Percentiles rank a stretch among this genome's conserved stretches.
phyloP scores from a whole-genome alignment of 1,140 invertebrate species.

The Ruditapes philippinarum region DNA sequence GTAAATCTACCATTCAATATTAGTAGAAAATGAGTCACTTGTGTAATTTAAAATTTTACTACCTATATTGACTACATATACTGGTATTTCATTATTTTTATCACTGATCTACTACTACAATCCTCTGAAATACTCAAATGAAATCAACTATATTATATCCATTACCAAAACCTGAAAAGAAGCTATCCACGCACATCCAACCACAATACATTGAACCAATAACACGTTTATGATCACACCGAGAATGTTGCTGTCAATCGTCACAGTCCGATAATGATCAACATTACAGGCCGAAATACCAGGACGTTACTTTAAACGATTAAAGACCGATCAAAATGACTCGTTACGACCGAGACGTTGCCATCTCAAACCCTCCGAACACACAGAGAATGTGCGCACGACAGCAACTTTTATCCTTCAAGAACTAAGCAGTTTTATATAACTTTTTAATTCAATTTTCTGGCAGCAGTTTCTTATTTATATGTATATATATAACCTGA shows the following conservation, averaged over 20 bases:
- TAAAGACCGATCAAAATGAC: no score
- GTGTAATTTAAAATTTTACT: no score
- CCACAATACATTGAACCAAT: neutral
- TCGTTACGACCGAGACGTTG: neutral
- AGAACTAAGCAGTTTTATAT: neutral
- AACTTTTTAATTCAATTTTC: neutral
- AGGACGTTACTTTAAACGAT: no score
- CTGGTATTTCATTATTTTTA: no score
- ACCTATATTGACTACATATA: no score
- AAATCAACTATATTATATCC: no score
- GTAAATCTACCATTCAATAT: neutral
- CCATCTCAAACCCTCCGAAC: neutral
- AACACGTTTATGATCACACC: neutral
- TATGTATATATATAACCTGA: no score
- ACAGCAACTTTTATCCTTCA: neutral
- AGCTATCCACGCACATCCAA: neutral
- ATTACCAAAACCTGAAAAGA: neutral
- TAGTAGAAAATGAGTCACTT: neutral
- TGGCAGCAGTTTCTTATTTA: no score
- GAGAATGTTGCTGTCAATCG: constrained; percentile 3
- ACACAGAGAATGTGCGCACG: neutral
- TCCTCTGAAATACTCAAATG: no score
- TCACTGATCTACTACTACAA: no score
- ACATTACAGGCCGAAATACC: neutral
- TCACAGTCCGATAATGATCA: constrained; percentile 9